Percentiles rank a stretch among this genome's conserved stretches.
Conservation (phyloP, 2,113 vertebrate species). For the Pao palembangensis region DNA sequence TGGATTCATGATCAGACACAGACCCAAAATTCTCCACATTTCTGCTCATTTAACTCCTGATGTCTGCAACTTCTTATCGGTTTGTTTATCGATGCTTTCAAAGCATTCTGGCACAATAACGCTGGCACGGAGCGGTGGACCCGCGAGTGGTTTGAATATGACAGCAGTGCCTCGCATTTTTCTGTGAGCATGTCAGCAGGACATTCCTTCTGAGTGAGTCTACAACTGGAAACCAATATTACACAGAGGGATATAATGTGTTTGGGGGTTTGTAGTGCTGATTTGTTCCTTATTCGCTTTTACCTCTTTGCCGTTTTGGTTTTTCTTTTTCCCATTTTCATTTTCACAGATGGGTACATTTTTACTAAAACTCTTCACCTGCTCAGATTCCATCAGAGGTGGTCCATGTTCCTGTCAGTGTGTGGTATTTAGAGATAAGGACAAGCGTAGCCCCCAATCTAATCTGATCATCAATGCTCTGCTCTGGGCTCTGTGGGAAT, state of each 20-base stretch:
- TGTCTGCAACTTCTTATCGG: constrained; percentile 23
- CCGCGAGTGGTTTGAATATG: constrained; percentile 9
- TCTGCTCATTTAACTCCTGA: constrained; percentile 25
- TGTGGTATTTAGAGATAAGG: constrained; percentile 63
- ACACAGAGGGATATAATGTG: constrained; percentile 34
- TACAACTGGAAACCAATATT: constrained; percentile 32
- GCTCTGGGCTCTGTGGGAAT: constrained; percentile 40
- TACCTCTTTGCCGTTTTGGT: constrained; percentile 3
- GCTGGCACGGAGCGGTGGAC: neutral
- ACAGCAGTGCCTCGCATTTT: constrained; percentile 7
- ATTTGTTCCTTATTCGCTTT: constrained; percentile 6
- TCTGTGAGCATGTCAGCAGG: constrained; percentile 28
- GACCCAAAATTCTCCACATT: constrained; percentile 17
- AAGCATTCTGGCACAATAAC: constrained; percentile 2
- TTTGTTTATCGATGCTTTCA: neutral
- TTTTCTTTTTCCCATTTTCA: constrained; percentile 3
- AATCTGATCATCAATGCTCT: constrained; percentile 55
- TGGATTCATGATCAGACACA: constrained; percentile 24
- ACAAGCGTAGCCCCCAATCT: constrained; percentile 54
- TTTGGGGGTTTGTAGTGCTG: constrained; percentile 24
- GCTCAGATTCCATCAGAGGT: constrained; percentile 40
- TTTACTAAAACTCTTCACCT: constrained; percentile 23
- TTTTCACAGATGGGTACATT: constrained; percentile 17
- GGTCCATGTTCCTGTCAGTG: constrained; percentile 58
- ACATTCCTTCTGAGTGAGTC: constrained; percentile 51